Percentiles rank a stretch among this genome's conserved stretches.
These are phyloP conservation scores for Hypotaenidia philippensis DNA, from an alignment of 2,797 vertebrate genomes.

Conservation along the genomic window DNA sequence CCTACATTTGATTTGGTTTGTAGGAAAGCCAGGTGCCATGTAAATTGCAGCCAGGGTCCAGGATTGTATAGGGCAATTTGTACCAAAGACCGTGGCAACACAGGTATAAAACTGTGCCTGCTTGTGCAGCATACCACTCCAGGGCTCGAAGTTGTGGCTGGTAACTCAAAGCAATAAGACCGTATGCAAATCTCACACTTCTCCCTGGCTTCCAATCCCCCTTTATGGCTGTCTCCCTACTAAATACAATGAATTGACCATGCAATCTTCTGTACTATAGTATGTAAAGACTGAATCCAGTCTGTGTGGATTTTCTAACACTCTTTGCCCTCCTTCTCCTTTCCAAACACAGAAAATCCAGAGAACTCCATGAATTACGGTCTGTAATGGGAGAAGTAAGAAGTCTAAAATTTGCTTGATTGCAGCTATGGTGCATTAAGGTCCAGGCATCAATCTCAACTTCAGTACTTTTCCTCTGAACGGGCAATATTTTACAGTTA, in stretches of 20 bases:
- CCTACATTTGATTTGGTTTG: not conserved
- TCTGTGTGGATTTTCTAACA: not conserved
- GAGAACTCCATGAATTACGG: not conserved
- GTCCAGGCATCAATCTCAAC: constrained; percentile 37
- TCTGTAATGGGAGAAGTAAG: not conserved
- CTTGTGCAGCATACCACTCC: not conserved
- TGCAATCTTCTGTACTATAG: not conserved
- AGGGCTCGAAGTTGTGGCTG: not conserved
- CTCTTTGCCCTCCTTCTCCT: not conserved
- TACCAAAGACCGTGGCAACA: not conserved
- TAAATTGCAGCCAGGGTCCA: not conserved
- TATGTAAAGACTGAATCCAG: not conserved
- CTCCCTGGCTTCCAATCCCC: not conserved
- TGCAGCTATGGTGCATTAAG: constrained; percentile 35
- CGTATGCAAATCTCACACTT: not conserved
- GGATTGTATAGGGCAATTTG: not conserved
- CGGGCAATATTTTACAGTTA: constrained; percentile 46
- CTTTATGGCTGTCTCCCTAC: not conserved
- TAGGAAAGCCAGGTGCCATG: not conserved
- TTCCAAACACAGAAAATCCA: not conserved
- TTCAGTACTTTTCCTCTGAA: not conserved
- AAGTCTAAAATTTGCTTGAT: constrained; percentile 24
- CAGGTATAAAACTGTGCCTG: not conserved
- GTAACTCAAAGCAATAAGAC: not conserved
- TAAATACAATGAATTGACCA: not conserved